Evolutionary conservation across 2,797 vertebrate species (phyloP).

Genomic region (Hyperoplus lanceolatus): DNA sequence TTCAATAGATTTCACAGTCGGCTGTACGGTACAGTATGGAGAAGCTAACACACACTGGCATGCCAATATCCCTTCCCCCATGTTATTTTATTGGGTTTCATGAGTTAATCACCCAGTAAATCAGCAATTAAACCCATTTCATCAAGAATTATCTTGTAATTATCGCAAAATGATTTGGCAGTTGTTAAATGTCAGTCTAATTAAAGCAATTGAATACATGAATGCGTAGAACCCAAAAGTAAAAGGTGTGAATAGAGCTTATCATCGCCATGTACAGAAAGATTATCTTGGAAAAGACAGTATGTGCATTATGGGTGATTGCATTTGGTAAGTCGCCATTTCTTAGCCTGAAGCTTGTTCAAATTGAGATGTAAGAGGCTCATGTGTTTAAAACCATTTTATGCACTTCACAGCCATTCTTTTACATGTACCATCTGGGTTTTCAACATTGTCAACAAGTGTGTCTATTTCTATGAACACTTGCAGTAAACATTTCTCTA

Average conservation of each 20-base stretch:
- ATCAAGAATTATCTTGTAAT: constrained; percentile 62
- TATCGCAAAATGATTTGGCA: constrained; percentile 45
- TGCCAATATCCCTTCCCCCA: constrained; percentile 33
- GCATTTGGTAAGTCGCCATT: not conserved
- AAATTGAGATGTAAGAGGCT: constrained; percentile 18
- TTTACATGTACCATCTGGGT: not conserved
- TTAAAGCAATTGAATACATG: constrained; percentile 26
- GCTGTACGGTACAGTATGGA: constrained; percentile 11
- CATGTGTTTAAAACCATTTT: constrained; percentile 21
- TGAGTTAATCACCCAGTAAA: constrained; percentile 71
- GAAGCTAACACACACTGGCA: not conserved
- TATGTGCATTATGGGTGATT: not conserved
- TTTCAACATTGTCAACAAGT: no score
- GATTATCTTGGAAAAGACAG: not conserved
- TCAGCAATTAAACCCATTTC: constrained; percentile 67
- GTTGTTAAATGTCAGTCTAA: constrained; percentile 51
- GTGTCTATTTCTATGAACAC: not conserved
- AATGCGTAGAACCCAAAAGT: constrained; percentile 6
- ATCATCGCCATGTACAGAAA: not conserved
- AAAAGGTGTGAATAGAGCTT: not conserved
- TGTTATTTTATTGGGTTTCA: constrained; percentile 47
- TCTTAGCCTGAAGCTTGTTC: constrained; percentile 17
- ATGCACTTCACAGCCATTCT: constrained; percentile 1
- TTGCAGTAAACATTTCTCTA: not conserved
- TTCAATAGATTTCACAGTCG: constrained; percentile 11